phyloP scores from a whole-genome alignment of 2,888 invertebrate genomes.

The Gryllus longicercus region DNA sequence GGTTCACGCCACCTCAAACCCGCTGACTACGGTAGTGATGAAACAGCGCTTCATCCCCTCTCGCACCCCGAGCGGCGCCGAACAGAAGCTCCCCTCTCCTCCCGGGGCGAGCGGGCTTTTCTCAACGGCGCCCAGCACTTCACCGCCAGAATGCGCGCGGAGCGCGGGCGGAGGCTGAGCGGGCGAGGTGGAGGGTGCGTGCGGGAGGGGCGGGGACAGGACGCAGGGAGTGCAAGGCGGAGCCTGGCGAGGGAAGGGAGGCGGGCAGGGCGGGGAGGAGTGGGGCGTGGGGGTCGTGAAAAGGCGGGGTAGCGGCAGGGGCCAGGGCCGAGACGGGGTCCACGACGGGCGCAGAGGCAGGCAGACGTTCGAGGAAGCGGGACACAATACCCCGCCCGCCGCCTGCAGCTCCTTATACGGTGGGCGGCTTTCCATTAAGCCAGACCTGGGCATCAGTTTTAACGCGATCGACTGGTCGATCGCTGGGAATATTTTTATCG shows the following conservation, averaged over 20 bases:
- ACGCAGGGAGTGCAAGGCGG: too few species aligned
- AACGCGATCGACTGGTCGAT: too few species aligned
- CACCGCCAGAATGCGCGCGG: not conserved
- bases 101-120: not conserved
- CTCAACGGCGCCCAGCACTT: not conserved
- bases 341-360: not conserved
- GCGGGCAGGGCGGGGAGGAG: too few species aligned
- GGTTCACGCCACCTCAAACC: too few species aligned
- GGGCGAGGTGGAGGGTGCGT: too few species aligned
- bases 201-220: too few species aligned
- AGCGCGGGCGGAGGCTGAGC: not conserved
- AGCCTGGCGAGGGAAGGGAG: too few species aligned
- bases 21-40: too few species aligned
- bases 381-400: not conserved
- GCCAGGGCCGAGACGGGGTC: not conserved
- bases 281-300: too few species aligned
- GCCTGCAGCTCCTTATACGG: not conserved
- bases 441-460: not conserved
- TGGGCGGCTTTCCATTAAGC: not conserved
- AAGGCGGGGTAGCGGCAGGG: too few species aligned
- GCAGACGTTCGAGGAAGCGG: not conserved
- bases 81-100: not conserved
- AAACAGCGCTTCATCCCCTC: too few species aligned
- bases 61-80: not conserved
- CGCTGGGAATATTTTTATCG: too few species aligned